These are phyloP conservation scores for Latrodectus elegans DNA, from an alignment of 2,888 invertebrate genomes.

Conservation along the genomic window DNA sequence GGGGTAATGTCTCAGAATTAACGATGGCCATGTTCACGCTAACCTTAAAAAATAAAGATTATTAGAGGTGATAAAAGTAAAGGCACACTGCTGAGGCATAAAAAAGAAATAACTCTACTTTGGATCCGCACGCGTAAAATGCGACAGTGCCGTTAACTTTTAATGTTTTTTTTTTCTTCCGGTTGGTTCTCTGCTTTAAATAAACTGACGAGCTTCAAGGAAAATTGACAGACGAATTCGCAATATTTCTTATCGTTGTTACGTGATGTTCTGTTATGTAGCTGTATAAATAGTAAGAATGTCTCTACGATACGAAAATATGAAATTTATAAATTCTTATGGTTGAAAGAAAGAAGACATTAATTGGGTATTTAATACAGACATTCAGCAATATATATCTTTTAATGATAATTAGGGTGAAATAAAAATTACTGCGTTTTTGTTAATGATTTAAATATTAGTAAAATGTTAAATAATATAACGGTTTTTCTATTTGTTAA, in stretches of 20 bases:
- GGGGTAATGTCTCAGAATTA: constrained; percentile 50
- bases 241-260: neutral
- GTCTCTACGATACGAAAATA: no score
- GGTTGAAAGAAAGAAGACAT: no score
- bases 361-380: no score
- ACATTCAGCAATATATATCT: no score
- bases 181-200: constrained; percentile 7
- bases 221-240: no score
- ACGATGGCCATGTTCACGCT: constrained; percentile 18
- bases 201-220: neutral
- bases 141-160: constrained; percentile 44
- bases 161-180: constrained; percentile 5
- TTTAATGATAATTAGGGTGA: no score
- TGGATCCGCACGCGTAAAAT: neutral
- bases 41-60: constrained; percentile 57
- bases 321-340: no score
- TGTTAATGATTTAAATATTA: no score
- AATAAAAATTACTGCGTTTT: no score
- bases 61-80: constrained; percentile 49
- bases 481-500: no score
- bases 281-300: neutral
- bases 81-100: constrained; percentile 7
- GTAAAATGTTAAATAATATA: no score
- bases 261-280: neutral
- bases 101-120: constrained; percentile 46